Evolutionary conservation across 2,888 invertebrate genomes (phyloP), one percentile per base, ranked within the genome.

Genomic region (Melangyna quadrimaculata): DNA sequence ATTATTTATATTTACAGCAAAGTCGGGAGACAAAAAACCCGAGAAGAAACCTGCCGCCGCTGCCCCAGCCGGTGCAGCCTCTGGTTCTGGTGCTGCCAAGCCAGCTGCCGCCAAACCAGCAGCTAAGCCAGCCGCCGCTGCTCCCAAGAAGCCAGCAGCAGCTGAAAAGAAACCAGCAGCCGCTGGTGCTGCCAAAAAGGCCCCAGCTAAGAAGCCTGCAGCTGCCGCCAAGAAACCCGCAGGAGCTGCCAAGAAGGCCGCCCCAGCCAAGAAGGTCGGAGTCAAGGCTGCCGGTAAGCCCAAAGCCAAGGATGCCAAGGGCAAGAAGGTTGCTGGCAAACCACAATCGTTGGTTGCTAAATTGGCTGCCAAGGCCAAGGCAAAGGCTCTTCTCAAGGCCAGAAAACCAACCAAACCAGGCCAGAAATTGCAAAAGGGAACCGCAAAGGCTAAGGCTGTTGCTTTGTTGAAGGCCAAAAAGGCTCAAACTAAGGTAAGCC

Each of bases 401-500:
- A 91, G 91, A 87, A 89, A 90, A 48, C 90, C 90, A 29, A 88
- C 87, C 32, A 91, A 91, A 90, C 89, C 89, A 40, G 90, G 90
- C 37, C 88, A 88, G 53, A 91, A 91, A 87, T 88, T 89, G 65
- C 93, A 93, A 88, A 94, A 94, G 90, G 94, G 93, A 65, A 93
- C 92, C 77, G 93, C 93, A 70, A 94, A 93, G 88, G 92, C 94
- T 65, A 93, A 94, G 88, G 92, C 94, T 69, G 92, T 94, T 35
- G 94, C 92, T 72, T 87, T 96, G 87, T 93, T 95, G 69, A 97
- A 96, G 90, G 98, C 98, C 77, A 94, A 96, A 88, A 97, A 96
- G 92, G 95, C 96, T 19, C 97, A 97, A 92, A 96, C 95, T 89
- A 97, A 97, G 95, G 97, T 97, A 91, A 91, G 37, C 53, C 17